Conservation (phyloP, 2,797 vertebrate genomes). For the Centropyge bicolor region DNA sequence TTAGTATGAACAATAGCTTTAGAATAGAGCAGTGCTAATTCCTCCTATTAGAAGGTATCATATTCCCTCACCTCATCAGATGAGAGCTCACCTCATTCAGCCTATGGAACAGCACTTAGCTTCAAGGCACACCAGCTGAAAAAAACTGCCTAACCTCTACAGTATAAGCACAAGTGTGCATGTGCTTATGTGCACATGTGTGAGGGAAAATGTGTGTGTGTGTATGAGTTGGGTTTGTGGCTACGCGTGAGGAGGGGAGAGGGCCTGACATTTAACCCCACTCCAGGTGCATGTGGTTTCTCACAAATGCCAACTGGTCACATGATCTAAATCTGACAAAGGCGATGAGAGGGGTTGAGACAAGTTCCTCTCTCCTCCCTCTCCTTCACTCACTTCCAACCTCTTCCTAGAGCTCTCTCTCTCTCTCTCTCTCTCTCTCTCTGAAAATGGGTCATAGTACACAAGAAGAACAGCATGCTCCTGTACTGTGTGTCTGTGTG, state of each 20-base stretch:
- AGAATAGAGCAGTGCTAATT: conserved; percentile 34
- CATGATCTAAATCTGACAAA: conserved; percentile 86
- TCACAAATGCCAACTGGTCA: conserved; percentile 91
- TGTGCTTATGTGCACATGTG: conserved; percentile 20
- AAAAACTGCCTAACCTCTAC: conserved; percentile 62
- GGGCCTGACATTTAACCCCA: conserved; percentile 90
- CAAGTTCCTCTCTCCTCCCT: conserved; percentile 61
- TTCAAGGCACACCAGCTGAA: conserved; percentile 73
- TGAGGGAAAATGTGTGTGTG: conserved; percentile 28
- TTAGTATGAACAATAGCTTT: conserved; percentile 32
- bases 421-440: conserved; percentile 38
- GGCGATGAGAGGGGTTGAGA: conserved; percentile 76
- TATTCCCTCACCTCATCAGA: conserved; percentile 28
- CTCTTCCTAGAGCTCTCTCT: conserved; percentile 43
- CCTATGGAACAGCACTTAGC: conserved; percentile 57
- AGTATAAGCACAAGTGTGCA: conserved; percentile 30
- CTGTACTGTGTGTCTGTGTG: conserved; percentile 20
- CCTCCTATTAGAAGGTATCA: conserved; percentile 47
- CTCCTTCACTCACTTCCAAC: conserved; percentile 35
- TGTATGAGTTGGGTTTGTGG: conserved; percentile 49
- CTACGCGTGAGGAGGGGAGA: conserved; percentile 39
- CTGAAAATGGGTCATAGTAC: conserved; percentile 71
- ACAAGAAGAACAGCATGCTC: conserved; percentile 53
- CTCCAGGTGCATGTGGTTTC: conserved; percentile 94
- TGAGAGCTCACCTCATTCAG: conserved; percentile 63